Evolutionary conservation across 2,888 invertebrate species (phyloP).

Genomic region (Drosophila dives): DNA sequence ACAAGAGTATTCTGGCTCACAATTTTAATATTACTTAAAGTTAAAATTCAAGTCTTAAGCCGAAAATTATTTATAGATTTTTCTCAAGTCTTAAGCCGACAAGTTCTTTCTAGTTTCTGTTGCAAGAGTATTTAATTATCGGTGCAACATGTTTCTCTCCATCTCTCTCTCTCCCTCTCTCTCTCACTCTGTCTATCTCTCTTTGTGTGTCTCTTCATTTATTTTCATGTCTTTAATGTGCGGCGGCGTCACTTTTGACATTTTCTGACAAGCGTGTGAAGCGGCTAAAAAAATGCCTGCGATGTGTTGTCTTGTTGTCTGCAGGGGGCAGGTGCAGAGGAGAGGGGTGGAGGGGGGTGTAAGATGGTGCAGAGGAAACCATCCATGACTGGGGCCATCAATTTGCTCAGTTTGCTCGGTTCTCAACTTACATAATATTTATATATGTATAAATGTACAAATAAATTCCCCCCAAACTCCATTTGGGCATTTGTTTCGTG

Average conservation of each 20-base stretch:
- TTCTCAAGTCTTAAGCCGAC: background rate
- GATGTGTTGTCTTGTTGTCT: constrained; percentile 1
- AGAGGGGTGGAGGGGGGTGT: too few relatives aligned
- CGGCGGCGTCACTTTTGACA: constrained; percentile 75
- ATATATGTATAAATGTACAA: constrained; percentile 7
- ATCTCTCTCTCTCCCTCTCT: background rate
- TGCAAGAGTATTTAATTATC: background rate
- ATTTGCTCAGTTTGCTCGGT: constrained; percentile 56
- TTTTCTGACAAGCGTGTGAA: constrained; percentile 81
- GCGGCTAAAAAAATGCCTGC: constrained; percentile 36
- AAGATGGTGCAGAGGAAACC: constrained; percentile 3
- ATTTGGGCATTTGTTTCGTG: constrained; percentile 41
- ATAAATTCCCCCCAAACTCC: constrained; percentile 15
- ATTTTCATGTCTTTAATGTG: constrained; percentile 42
- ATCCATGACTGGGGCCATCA: constrained; percentile 66
- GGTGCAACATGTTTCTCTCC: background rate
- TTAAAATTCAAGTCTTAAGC: too few relatives aligned
- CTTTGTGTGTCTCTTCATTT: constrained; percentile 10
- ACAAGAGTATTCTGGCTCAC: too few relatives aligned
- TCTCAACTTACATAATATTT: constrained; percentile 58
- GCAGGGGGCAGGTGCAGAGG: background rate
- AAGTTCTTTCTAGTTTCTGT: background rate
- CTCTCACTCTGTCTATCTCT: background rate
- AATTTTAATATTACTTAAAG: too few relatives aligned
- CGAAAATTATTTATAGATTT: too few relatives aligned